A percentile compares a stretch with the other conserved stretches of the same genome.
Conservation (phyloP, 2,888 invertebrate species). For the Nasonovia ribisnigri region DNA sequence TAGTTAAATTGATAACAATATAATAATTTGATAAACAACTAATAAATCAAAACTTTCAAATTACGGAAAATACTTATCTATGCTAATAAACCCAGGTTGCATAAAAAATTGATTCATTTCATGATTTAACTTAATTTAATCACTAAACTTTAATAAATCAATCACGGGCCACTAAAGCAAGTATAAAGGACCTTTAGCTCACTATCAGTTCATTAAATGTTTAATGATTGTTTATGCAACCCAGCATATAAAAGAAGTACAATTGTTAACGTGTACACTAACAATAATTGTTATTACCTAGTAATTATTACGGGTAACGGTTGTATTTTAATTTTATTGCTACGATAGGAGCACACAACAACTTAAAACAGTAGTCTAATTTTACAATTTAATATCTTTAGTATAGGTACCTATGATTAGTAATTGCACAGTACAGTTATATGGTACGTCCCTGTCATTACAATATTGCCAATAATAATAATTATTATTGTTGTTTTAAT, state of each 20-base stretch:
- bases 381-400: slow-evolving; percentile 5
- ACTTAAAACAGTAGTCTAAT: slow-evolving; percentile 40
- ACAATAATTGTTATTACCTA: too few species aligned
- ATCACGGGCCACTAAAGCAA: background rate
- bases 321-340: slow-evolving; percentile 33
- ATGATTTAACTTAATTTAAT: background rate
- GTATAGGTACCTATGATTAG: background rate
- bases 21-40: slow-evolving; percentile 7
- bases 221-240: background rate
- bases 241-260: background rate
- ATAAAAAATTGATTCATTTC: background rate
- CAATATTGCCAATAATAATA: slow-evolving; percentile 11
- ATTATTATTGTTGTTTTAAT: background rate
- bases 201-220: background rate
- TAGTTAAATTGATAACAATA: background rate
- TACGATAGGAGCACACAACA: slow-evolving; percentile 25
- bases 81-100: background rate
- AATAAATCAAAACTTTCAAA: slow-evolving; percentile 16
- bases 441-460: slow-evolving; percentile 27
- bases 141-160: background rate
- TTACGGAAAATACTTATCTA: background rate
- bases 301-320: slow-evolving; percentile 33
- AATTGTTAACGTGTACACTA: background rate
- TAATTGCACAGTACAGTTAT: slow-evolving; percentile 36
- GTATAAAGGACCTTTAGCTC: background rate